These are phyloP conservation scores for Amphimedon queenslandica DNA, from an alignment of 37 sponge, comb jelly and placozoan species.

Conservation along the genomic window DNA sequence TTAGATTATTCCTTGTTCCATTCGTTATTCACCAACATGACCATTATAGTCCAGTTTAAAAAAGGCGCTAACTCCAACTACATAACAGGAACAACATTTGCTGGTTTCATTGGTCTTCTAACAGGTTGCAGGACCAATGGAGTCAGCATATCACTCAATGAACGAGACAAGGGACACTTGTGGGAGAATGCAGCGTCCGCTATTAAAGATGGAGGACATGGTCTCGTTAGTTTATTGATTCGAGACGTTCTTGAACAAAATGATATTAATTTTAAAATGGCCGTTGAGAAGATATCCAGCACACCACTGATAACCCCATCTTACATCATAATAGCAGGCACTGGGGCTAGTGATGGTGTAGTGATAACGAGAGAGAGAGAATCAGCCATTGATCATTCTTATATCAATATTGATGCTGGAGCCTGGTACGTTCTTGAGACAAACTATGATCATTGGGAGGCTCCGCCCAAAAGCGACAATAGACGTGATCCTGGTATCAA, in stretches of 20 bases:
- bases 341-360: slow-evolving; percentile 67
- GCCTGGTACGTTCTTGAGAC: slow-evolving; percentile 92
- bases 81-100: slow-evolving; percentile 69
- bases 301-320: slow-evolving; percentile 75
- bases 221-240: slow-evolving; percentile 36
- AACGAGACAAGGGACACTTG: slow-evolving; percentile 63
- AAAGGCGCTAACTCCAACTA: slow-evolving; percentile 55
- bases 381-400: slow-evolving; percentile 52
- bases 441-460: slow-evolving; percentile 90
- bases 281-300: slow-evolving; percentile 51
- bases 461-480: slow-evolving; percentile 80
- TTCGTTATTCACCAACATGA: slow-evolving; percentile 51
- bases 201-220: slow-evolving; percentile 21
- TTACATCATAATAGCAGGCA: slow-evolving; percentile 85
- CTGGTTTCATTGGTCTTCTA: slow-evolving; percentile 82
- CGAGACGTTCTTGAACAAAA: slow-evolving; percentile 36
- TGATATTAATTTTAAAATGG: slow-evolving; percentile 48
- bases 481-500: slow-evolving; percentile 81
- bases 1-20: slow-evolving; percentile 71
- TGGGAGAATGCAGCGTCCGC: slow-evolving; percentile 70
- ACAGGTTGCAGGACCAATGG: slow-evolving; percentile 70
- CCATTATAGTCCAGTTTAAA: slow-evolving; percentile 76
- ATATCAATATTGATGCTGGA: slow-evolving; percentile 35
- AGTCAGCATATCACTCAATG: slow-evolving; percentile 79
- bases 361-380: slow-evolving; percentile 81